Evolutionary conservation across 1,140 invertebrate species (phyloP).

Genomic region (Lutraria rhynchaena): DNA sequence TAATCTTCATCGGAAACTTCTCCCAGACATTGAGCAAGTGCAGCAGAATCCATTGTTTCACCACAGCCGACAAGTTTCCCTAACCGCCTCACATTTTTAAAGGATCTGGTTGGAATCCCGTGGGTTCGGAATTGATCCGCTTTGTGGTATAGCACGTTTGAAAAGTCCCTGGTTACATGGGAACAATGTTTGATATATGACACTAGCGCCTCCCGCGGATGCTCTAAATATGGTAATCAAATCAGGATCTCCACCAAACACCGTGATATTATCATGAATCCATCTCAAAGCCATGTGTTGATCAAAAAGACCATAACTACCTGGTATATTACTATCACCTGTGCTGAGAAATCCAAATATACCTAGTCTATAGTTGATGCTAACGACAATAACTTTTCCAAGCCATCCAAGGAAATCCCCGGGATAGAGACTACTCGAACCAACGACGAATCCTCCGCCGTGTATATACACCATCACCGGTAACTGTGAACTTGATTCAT

Average conservation of each 20-base stretch:
- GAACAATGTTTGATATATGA: conserved; percentile 79
- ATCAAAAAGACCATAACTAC: conserved; percentile 89
- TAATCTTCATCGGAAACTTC: background rate
- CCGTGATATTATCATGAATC: conserved; percentile 87
- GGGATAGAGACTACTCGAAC: conserved; percentile 95
- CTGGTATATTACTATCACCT: conserved; percentile 70
- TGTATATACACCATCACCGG: conserved; percentile 96
- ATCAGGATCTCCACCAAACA: conserved; percentile 88
- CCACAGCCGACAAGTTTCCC: background rate
- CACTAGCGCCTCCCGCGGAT: conserved; percentile 89
- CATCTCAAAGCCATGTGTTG: conserved; percentile 88
- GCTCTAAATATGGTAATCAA: conserved; percentile 88
- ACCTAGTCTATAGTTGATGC: conserved; percentile 90
- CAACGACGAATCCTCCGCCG: conserved; percentile 95
- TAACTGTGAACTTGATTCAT: conserved; percentile 66
- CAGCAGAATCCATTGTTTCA: background rate
- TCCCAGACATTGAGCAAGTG: background rate
- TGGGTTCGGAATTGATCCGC: conserved; percentile 49
- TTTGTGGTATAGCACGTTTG: conserved; percentile 60
- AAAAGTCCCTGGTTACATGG: conserved; percentile 63
- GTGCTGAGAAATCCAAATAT: conserved; percentile 86
- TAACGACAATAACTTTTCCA: conserved; percentile 91
- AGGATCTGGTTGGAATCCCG: conserved; percentile 6
- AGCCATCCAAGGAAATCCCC: conserved; percentile 88
- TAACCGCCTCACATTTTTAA: conserved; percentile 18